Evolutionary conservation across 2,113 vertebrate species (phyloP).

Genomic region (Boleophthalmus pectinirostris): DNA sequence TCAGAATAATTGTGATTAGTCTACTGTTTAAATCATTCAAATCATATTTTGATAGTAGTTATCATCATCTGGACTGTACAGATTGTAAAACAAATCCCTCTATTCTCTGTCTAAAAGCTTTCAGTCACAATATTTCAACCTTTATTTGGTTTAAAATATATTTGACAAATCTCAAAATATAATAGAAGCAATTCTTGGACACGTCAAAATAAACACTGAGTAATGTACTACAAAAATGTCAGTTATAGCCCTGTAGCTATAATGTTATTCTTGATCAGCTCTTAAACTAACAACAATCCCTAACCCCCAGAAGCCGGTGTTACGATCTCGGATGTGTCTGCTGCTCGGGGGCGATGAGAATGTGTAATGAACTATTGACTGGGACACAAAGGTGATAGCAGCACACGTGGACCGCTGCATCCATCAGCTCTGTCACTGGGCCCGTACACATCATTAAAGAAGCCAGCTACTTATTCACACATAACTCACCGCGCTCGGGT

Average conservation of each 20-base stretch:
- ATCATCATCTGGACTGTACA: too few species aligned
- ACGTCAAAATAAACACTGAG: too few species aligned
- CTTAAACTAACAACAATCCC: background rate
- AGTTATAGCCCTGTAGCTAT: background rate
- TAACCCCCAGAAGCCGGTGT: background rate
- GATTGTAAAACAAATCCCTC: too few species aligned
- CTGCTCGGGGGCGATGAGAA: conserved; percentile 80
- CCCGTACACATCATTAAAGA: conserved; percentile 74
- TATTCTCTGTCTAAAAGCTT: too few species aligned
- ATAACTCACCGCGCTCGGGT: conserved; percentile 63
- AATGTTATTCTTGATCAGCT: background rate
- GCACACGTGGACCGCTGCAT: conserved; percentile 70
- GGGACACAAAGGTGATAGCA: conserved; percentile 66
- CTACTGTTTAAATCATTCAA: too few species aligned
- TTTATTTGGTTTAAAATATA: too few species aligned
- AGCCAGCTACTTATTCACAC: conserved; percentile 62
- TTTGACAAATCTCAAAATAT: too few species aligned
- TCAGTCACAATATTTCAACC: too few species aligned
- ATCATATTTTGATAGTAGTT: too few species aligned
- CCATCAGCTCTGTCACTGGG: conserved; percentile 66
- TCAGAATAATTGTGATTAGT: too few species aligned
- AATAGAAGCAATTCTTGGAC: too few species aligned
- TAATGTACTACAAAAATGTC: too few species aligned
- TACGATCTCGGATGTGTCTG: conserved; percentile 62
- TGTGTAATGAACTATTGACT: conserved; percentile 88